These are phyloP conservation scores for Rutilus rutilus DNA, from an alignment of 2,113 vertebrate species.

Conservation along the genomic window DNA sequence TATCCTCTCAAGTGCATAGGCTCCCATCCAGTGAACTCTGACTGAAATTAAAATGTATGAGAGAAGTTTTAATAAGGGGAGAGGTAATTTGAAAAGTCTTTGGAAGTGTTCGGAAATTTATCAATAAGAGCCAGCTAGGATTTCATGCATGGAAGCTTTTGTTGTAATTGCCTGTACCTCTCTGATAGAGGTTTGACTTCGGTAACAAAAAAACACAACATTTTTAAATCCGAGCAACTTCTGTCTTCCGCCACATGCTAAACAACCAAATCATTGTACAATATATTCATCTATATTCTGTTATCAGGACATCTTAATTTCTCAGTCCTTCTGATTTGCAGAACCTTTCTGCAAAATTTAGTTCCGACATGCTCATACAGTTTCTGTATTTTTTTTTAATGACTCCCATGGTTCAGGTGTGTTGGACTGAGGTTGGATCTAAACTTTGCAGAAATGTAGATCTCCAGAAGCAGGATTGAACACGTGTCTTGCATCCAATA, in stretches of 20 bases:
- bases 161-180: constrained; percentile 82
- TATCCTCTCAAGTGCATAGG: constrained; percentile 40
- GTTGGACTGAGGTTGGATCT: not conserved
- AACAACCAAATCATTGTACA: constrained; percentile 28
- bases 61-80: constrained; percentile 80
- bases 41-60: constrained; percentile 73
- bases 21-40: constrained; percentile 48
- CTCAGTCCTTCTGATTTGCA: not conserved
- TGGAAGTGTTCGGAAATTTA: constrained; percentile 79
- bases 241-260: constrained; percentile 29
- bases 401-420: not conserved
- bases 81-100: constrained; percentile 81
- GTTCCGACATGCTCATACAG: not conserved
- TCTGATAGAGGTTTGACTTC: constrained; percentile 78
- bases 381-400: not conserved
- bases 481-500: not conserved
- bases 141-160: constrained; percentile 80
- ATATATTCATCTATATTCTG: not conserved
- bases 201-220: constrained; percentile 70
- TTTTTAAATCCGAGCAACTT: constrained; percentile 60
- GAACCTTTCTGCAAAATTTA: not conserved
- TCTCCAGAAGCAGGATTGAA: not conserved
- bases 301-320: constrained; percentile 17
- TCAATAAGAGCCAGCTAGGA: constrained; percentile 82
- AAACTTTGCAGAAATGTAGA: not conserved